Evolutionary conservation across 2,797 vertebrate genomes (phyloP), one percentile per base, ranked within the genome.

Genomic region (Salmo trutta): DNA sequence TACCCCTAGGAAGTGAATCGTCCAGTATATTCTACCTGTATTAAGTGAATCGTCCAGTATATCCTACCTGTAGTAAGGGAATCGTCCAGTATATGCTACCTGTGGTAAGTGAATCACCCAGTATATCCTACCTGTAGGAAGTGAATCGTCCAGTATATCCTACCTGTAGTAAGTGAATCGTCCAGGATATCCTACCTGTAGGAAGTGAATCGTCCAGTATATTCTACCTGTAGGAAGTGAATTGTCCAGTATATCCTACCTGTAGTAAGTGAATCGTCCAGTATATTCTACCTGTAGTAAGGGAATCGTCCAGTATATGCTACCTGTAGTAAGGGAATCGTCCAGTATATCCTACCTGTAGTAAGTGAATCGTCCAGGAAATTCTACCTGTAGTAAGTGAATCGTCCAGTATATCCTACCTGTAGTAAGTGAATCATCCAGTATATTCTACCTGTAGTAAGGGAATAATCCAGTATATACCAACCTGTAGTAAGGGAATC

Each of bases 151-250:
- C 29, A 81, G 67, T 53, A 59, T 56, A 71, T 15, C 16, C 53
- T 53, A 76, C 47, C 65, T 80, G 73, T 24, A 47, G 68, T 67
- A 74, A 74, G 51, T 75, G 56, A 17, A 80, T 75, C 78, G 65
- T 4, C 6, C 54, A 71, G 36, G 7, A 41, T 8, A 7, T 41
- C 0, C 36, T 8, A 8, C 36, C 36, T 41, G 36, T 41, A 68
- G 66, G 56, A 80, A 78, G 82, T 1, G 8, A 62, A 80, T 79
- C 78, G 1, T 62, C 59, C 21, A 62, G 59, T 10, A 62, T 62
- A 21, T n/a, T 10, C n/a, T 21, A 62, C 56, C 56, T 62, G 56
- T 24, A 10, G 19, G 21, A 16, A 41, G 36, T 2, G 36, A 41
- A 75, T 64, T 64, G 59, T 62, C 59, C 29, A 81, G 67, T 54